Conservation (phyloP, 2,113 vertebrate species). For the Rutilus rutilus region DNA sequence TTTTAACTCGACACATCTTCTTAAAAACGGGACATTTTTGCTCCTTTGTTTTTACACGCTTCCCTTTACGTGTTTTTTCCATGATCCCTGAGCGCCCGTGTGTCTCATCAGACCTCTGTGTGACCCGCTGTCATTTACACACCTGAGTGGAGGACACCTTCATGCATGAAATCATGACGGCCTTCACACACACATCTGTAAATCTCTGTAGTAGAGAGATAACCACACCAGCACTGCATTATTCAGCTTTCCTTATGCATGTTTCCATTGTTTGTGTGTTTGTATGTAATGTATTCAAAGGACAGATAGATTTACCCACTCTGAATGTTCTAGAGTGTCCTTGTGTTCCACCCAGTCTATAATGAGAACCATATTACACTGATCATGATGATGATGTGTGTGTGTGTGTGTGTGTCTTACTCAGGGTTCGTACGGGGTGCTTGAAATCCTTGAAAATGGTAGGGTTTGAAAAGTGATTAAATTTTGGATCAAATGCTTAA, state of each 20-base stretch:
- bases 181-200: constrained; percentile 1
- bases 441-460: too few species aligned
- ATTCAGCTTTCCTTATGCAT: not conserved
- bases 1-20: not conserved
- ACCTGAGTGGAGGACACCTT: constrained; percentile 4
- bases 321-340: constrained; percentile 45
- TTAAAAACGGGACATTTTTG: not conserved
- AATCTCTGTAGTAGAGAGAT: too few species aligned
- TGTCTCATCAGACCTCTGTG: constrained; percentile 29
- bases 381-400: not conserved
- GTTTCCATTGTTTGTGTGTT: not conserved
- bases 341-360: constrained; percentile 36
- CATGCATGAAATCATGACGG: constrained; percentile 8
- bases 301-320: constrained; percentile 15
- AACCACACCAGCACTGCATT: not conserved
- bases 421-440: too few species aligned
- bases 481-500: too few species aligned
- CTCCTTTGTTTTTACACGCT: not conserved
- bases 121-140: constrained; percentile 30
- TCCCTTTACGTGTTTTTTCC: not conserved
- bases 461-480: too few species aligned
- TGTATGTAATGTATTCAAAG: not conserved
- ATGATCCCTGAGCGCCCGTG: not conserved
- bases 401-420: not conserved
- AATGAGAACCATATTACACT: constrained; percentile 12